A percentile compares a stretch with the other conserved stretches of the same genome.
phyloP scores from a whole-genome alignment of 2,888 invertebrate genomes.

The Prosapia bicincta region DNA sequence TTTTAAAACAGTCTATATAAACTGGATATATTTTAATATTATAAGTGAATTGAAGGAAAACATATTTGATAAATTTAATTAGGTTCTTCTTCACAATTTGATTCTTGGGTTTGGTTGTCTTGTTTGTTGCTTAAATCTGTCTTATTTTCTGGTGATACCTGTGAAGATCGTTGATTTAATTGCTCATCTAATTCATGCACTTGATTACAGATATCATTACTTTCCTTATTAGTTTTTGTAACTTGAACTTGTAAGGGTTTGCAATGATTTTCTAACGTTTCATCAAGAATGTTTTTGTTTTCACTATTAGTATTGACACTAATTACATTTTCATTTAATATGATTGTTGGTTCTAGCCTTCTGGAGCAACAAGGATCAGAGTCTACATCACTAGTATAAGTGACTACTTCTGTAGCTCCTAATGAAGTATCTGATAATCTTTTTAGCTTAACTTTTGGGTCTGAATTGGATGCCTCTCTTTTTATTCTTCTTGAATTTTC shows the following conservation, averaged over 20 bases:
- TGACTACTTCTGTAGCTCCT: not conserved
- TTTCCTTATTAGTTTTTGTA: slow-evolving; percentile 66
- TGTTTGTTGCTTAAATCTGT: not conserved
- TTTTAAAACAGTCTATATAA: not conserved
- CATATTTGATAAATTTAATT: not conserved
- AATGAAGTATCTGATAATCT: not conserved
- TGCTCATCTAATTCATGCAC: slow-evolving; percentile 73
- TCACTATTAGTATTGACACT: slow-evolving; percentile 49
- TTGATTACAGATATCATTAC: slow-evolving; percentile 67
- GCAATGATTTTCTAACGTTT: slow-evolving; percentile 76
- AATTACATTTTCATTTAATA: not conserved
- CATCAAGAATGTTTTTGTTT: slow-evolving; percentile 62
- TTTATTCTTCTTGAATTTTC: not conserved
- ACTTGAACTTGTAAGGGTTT: slow-evolving; percentile 73
- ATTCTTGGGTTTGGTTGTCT: not conserved
- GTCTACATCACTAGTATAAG: not conserved
- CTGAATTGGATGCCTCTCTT: not conserved
- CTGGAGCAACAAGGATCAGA: slow-evolving; percentile 6
- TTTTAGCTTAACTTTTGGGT: not conserved
- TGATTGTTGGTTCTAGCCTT: not conserved
- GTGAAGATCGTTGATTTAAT: too few relatives aligned
- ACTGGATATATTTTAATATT: too few relatives aligned
- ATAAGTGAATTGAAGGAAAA: too few relatives aligned
- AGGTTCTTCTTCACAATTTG: too few relatives aligned
- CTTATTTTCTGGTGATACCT: too few relatives aligned